Percentiles rank a stretch among this genome's conserved stretches.
These are phyloP conservation scores for Archips crataeganus DNA, from an alignment of 2,888 invertebrate species.

Conservation along the genomic window DNA sequence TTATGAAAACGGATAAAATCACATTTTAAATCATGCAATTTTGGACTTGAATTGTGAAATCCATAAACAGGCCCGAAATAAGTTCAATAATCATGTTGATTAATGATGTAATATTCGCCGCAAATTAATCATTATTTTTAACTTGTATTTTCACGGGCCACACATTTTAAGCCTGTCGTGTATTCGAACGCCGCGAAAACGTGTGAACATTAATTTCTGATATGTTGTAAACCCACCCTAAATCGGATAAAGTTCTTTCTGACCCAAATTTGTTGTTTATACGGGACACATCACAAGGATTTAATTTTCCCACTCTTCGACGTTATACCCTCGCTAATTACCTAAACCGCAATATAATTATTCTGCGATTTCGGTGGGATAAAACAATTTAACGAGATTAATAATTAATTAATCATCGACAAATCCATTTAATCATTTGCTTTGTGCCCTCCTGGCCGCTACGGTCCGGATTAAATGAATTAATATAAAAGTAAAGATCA, in stretches of 20 bases:
- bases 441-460: slow-evolving; percentile 18
- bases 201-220: slow-evolving; percentile 23
- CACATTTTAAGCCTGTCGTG: not conserved
- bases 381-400: slow-evolving; percentile 40
- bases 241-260: slow-evolving; percentile 24
- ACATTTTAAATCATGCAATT: no score
- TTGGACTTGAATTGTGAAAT: no score
- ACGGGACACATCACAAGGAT: slow-evolving; percentile 30
- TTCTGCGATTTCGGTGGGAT: slow-evolving; percentile 30
- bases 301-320: slow-evolving; percentile 15
- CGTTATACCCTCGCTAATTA: slow-evolving; percentile 38
- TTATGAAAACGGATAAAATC: no score
- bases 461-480: slow-evolving; percentile 13
- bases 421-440: slow-evolving; percentile 34
- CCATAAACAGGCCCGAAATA: no score
- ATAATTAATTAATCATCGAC: slow-evolving; percentile 40
- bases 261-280: slow-evolving; percentile 26
- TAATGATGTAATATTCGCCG: no score
- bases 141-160: not conserved
- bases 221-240: slow-evolving; percentile 27
- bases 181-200: not conserved
- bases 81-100: not conserved
- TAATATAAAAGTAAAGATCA: slow-evolving; percentile 4
- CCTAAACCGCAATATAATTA: slow-evolving; percentile 40
- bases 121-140: not conserved